A percentile compares a stretch with the other conserved stretches of the same genome.
These are phyloP conservation scores for Phoxinus phoxinus DNA, from an alignment of 2,113 vertebrate species.

Conservation along the genomic window DNA sequence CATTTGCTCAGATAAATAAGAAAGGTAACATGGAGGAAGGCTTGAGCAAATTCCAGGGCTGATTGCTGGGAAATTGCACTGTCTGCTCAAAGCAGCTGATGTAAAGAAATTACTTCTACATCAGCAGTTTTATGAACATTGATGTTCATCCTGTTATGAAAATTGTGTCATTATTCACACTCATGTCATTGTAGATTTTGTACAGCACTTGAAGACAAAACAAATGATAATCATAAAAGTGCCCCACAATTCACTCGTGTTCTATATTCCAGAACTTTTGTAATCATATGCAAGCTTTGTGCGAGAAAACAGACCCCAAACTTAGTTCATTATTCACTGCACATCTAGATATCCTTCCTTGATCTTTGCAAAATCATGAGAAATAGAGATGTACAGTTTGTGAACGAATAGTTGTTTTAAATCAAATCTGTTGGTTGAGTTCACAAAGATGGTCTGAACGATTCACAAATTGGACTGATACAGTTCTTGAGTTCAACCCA, in stretches of 20 bases:
- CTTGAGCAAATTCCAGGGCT: not conserved
- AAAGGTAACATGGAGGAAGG: not conserved
- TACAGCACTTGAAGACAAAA: not conserved
- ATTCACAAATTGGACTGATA: not conserved
- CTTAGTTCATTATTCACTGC: not conserved
- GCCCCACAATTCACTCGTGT: not conserved
- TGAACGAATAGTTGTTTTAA: not conserved
- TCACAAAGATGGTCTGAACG: not conserved
- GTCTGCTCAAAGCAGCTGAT: not conserved
- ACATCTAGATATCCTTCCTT: not conserved
- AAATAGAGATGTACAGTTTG: not conserved
- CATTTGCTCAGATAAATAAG: not conserved
- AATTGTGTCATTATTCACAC: not conserved
- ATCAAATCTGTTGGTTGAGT: not conserved
- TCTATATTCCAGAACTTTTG: not conserved
- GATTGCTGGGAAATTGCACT: constrained; percentile 4
- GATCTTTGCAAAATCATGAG: not conserved
- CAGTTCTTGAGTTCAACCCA: not conserved
- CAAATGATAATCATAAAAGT: not conserved
- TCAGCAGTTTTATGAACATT: not conserved
- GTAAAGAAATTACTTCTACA: not conserved
- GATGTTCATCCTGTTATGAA: not conserved
- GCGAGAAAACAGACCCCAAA: not conserved
- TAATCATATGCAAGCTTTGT: not conserved
- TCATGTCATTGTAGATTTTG: not conserved